Conservation (phyloP, 2,888 invertebrate genomes). For the Napeogenes inachia region DNA sequence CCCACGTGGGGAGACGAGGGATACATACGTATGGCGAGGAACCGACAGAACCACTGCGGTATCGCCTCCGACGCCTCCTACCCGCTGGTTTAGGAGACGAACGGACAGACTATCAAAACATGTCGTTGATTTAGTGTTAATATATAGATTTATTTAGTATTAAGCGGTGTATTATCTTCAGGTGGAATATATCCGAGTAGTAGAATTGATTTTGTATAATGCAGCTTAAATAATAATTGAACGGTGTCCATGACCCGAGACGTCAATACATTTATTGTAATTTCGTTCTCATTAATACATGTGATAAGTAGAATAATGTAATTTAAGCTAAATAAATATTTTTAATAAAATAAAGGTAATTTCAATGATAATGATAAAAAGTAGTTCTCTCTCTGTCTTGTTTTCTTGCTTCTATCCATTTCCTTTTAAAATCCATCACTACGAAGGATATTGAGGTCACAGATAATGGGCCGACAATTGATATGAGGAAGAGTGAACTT, state of each 20-base stretch:
- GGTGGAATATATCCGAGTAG: too few relatives aligned
- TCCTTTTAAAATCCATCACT: too few relatives aligned
- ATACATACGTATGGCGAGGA: constrained; percentile 92
- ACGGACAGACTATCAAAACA: not conserved
- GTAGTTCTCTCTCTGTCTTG: too few relatives aligned
- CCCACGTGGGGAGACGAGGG: constrained; percentile 88
- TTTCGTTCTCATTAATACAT: not conserved
- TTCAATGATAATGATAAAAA: not conserved
- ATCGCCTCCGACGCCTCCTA: constrained; percentile 90
- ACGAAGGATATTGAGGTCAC: too few relatives aligned
- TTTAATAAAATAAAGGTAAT: not conserved
- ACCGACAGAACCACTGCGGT: constrained; percentile 90
- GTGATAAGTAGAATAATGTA: constrained; percentile 2
- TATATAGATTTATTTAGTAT: too few relatives aligned
- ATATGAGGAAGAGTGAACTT: too few relatives aligned
- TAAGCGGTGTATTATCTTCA: too few relatives aligned
- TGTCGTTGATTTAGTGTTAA: not conserved
- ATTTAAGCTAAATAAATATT: constrained; percentile 1
- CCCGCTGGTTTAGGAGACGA: constrained; percentile 83
- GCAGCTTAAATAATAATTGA: not conserved
- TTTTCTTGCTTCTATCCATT: too few relatives aligned
- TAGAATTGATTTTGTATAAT: not conserved
- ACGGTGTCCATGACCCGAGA: not conserved
- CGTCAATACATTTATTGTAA: not conserved
- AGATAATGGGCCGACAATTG: too few relatives aligned